Conservation (phyloP, 2,113 vertebrate species). For the mouse (Mus musculus) region GRCm39 chr2:70567001-70567500, state of each 20-base stretch:
- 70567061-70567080: neutral
- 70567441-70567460: too few relatives aligned
- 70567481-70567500: neutral
- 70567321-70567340: too few relatives aligned
- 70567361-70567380: too few relatives aligned
- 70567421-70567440: too few relatives aligned
- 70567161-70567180: neutral
- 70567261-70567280: too few relatives aligned
- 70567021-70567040: slow-evolving; percentile 11
- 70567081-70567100: neutral
- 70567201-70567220: slow-evolving; percentile 43
- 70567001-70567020: slow-evolving; percentile 45
- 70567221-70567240: neutral
- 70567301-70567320: too few relatives aligned
- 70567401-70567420: too few relatives aligned
- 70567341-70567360: too few relatives aligned
- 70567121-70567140: neutral
- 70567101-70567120: neutral
- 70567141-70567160: neutral
- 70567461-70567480: too few relatives aligned
- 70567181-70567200: slow-evolving; percentile 32
- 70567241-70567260: neutral
- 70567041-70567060: neutral
- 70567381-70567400: too few relatives aligned
- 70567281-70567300: too few relatives aligned